Evolutionary conservation across 2,888 invertebrate species (phyloP), one percentile per base, ranked within the genome.

Genomic region (Xylocampa areola): DNA sequence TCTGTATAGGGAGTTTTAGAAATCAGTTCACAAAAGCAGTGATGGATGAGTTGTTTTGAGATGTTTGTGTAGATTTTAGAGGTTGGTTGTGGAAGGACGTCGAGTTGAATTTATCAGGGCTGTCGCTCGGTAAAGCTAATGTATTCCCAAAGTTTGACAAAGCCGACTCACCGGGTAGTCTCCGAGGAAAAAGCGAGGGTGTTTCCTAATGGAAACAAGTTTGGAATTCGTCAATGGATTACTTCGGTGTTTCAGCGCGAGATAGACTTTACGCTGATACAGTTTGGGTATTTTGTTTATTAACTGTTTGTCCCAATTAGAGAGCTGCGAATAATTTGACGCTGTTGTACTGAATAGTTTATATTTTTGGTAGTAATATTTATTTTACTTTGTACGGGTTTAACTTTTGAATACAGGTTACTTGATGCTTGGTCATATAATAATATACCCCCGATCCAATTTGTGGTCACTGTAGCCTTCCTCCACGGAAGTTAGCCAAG

Each of bases 101-200:
- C 88, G 82, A 80, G 79, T 82, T 80, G 75, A 86, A 89, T 90
- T 90, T 88, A 88, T 90, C 90, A 90, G 85, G 85, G 84, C 80
- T 83, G 87, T 84, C 83, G 82, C 80, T 82, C 77, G 79, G 82
- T 72, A 80, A 82, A 85, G 89, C 86, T 91, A 91, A 91, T 91
- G 90, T 91, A 90, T 91, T 90, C 91, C 71, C 77, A 81, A 90
- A 91, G 88, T 90, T 90, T 81, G 82, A 84, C 80, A 88, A 88
- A 90, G 87, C 86, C 81, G 81, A 80, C 79, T 86, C 85, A 85
- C 82, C 79, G 82, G 80, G 73, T 60, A 79, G 79, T 82, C 86
- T 84, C 87, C 47, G 74, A 85, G 86, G 88, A 86, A 85, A 87
- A 85, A 84, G 77, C 84, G 79, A 65, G 83, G 80, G 74, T 77